Evolutionary conservation across 2,797 vertebrate species (phyloP).

Genomic region (Pogoniulus pusillus): DNA sequence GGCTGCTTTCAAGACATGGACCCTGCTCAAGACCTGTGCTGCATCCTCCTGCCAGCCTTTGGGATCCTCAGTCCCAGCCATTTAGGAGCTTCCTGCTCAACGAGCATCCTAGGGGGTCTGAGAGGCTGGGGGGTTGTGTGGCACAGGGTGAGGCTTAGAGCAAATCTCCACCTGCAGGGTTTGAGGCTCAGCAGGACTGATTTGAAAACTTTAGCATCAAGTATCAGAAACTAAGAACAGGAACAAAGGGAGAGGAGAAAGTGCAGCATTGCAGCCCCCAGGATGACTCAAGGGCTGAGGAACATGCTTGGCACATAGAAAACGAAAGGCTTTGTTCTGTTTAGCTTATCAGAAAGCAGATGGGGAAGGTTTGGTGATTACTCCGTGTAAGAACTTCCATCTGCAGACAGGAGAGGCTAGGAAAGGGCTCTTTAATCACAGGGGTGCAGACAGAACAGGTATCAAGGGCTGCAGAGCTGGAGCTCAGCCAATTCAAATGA

Average conservation of each 20-base stretch:
- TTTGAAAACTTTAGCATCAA: neutral
- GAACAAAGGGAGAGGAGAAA: fast-evolving
- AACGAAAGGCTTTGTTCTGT: slow-evolving; percentile 9
- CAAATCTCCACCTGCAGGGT: neutral
- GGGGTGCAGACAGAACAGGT: neutral
- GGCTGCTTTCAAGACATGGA: neutral
- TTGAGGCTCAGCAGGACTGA: neutral
- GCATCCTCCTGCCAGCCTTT: neutral
- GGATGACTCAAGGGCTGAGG: neutral
- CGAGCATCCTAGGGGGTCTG: fast-evolving
- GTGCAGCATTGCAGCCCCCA: neutral
- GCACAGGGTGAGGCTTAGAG: neutral
- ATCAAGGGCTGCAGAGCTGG: neutral
- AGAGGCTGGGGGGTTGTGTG: fast-evolving
- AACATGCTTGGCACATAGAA: neutral
- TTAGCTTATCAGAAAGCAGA: neutral
- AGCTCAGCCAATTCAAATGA: neutral
- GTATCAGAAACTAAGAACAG: neutral
- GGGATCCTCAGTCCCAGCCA: neutral
- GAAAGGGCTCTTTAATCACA: slow-evolving; percentile 18
- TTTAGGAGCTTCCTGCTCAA: neutral
- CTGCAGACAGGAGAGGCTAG: neutral
- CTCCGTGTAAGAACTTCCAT: neutral
- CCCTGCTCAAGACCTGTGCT: neutral
- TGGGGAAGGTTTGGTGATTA: slow-evolving; percentile 8